Evolutionary conservation across 1,140 invertebrate species (phyloP).

Genomic region (Proales similis): DNA sequence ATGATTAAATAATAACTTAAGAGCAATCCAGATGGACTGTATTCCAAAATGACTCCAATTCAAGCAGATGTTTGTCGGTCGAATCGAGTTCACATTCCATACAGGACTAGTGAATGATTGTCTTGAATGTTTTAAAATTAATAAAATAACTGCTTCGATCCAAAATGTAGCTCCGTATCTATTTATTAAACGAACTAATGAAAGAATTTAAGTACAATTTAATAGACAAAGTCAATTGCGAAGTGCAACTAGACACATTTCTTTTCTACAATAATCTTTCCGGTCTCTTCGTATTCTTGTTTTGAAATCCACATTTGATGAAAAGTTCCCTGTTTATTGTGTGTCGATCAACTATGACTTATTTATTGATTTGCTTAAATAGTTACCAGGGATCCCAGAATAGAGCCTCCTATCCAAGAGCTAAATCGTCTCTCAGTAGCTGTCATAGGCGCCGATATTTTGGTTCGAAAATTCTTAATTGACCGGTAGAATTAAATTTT

Average conservation of each 20-base stretch:
- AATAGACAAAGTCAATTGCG: too few species aligned
- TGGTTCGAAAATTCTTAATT: slow-evolving; percentile 67
- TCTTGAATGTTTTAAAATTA: too few species aligned
- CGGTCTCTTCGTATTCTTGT: slow-evolving; percentile 82
- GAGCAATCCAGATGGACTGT: slow-evolving; percentile 49
- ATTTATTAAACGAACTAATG: too few species aligned
- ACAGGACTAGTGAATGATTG: too few species aligned
- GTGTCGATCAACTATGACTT: slow-evolving; percentile 43
- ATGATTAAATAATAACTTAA: slow-evolving; percentile 40
- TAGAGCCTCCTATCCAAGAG: slow-evolving; percentile 91
- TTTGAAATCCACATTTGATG: slow-evolving; percentile 90
- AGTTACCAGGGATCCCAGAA: slow-evolving; percentile 71
- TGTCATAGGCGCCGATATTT: slow-evolving; percentile 62
- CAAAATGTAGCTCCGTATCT: too few species aligned
- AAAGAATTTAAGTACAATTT: too few species aligned
- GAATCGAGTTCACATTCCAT: slow-evolving; percentile 52
- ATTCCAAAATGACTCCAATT: slow-evolving; percentile 51
- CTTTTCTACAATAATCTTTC: slow-evolving; percentile 75
- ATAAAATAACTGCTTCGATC: too few species aligned
- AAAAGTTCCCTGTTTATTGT: slow-evolving; percentile 57
- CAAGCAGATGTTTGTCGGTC: slow-evolving; percentile 52
- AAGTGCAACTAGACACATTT: slow-evolving; percentile 64
- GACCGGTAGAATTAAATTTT: not conserved
- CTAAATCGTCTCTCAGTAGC: slow-evolving; percentile 78
- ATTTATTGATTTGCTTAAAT: too few species aligned